A percentile compares a stretch with the other conserved stretches of the same genome.
These are phyloP conservation scores for Anthopleura xanthogrammica DNA, from an alignment of 92 coral and sea anemone genomes.

Conservation along the genomic window DNA sequence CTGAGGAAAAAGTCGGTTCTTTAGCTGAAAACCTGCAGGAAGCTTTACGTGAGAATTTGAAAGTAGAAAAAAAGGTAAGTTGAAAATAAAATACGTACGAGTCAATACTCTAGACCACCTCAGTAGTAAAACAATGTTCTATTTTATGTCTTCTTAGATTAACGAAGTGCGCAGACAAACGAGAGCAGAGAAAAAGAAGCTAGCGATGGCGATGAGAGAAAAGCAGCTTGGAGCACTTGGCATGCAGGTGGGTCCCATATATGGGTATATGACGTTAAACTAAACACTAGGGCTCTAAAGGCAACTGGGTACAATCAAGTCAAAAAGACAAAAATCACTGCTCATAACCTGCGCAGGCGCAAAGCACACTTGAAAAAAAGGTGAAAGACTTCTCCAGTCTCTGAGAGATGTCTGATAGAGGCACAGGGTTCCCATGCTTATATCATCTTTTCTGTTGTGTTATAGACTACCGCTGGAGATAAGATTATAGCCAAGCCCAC, in stretches of 20 bases:
- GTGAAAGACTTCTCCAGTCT: no score
- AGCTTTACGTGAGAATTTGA: conserved; percentile 86
- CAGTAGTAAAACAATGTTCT: neutral
- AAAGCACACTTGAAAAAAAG: no score
- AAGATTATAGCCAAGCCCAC: conserved; percentile 91
- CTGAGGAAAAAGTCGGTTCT: conserved; percentile 97
- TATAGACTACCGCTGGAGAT: conserved; percentile 86
- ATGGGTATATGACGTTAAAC: neutral
- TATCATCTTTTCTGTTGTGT: neutral
- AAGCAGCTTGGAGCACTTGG: conserved; percentile 99
- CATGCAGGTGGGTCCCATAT: conserved; percentile 69
- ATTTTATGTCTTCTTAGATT: conserved; percentile 49
- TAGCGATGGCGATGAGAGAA: conserved; percentile 99
- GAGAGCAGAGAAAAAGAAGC: conserved; percentile 84
- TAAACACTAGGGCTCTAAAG: no score
- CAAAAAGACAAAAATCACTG: no score
- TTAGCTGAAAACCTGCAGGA: conserved; percentile 94
- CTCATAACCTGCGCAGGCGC: no score
- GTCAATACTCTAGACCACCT: neutral
- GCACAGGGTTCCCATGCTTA: neutral
- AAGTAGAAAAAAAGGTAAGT: conserved; percentile 80
- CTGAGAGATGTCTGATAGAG: no score
- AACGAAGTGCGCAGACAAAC: conserved; percentile 92
- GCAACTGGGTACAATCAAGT: no score
- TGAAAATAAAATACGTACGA: no score